phyloP scores from a whole-genome alignment of 1,140 invertebrate species.

The Grapholita molesta region DNA sequence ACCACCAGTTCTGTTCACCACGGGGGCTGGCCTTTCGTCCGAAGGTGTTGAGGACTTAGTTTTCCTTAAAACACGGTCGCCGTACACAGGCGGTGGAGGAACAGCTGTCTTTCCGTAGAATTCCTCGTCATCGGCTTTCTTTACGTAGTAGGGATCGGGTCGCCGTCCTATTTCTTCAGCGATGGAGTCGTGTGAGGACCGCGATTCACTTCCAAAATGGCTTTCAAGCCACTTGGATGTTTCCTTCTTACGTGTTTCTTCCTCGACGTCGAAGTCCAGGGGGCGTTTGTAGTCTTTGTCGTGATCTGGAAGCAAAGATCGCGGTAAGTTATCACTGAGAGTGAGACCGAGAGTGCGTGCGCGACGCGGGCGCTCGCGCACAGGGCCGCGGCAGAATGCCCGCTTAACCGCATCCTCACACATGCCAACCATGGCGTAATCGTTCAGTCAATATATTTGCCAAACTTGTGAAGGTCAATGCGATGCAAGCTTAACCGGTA shows the following conservation, averaged over 20 bases:
- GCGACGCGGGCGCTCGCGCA: conserved; percentile 46
- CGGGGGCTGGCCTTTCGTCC: conserved; percentile 58
- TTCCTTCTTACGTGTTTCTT: conserved; percentile 92
- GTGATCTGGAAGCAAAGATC: conserved; percentile 62
- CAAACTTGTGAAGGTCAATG: conserved; percentile 73
- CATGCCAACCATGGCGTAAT: conserved; percentile 64
- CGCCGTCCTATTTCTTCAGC: conserved; percentile 78
- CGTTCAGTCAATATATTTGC: conserved; percentile 69
- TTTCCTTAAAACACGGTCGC: conserved; percentile 59
- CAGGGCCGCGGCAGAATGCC: conserved; percentile 35
- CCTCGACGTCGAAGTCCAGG: conserved; percentile 90
- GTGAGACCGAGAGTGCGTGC: conserved; percentile 1
- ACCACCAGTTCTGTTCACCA: conserved; percentile 66
- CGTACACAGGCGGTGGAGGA: conserved; percentile 61
- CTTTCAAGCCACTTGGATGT: conserved; percentile 93
- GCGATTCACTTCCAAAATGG: conserved; percentile 92
- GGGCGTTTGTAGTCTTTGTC: conserved; percentile 90
- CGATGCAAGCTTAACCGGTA: conserved; percentile 59
- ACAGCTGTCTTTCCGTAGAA: conserved; percentile 62
- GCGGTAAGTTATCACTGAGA: conserved; percentile 30
- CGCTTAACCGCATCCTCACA: conserved; percentile 39
- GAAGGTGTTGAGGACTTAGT: conserved; percentile 68
- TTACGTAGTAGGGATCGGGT: conserved; percentile 86
- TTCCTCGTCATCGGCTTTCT: conserved; percentile 75
- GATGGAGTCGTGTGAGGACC: conserved; percentile 83